phyloP scores from a whole-genome alignment of 1,140 invertebrate species.

The Drosophila biarmipes region DNA sequence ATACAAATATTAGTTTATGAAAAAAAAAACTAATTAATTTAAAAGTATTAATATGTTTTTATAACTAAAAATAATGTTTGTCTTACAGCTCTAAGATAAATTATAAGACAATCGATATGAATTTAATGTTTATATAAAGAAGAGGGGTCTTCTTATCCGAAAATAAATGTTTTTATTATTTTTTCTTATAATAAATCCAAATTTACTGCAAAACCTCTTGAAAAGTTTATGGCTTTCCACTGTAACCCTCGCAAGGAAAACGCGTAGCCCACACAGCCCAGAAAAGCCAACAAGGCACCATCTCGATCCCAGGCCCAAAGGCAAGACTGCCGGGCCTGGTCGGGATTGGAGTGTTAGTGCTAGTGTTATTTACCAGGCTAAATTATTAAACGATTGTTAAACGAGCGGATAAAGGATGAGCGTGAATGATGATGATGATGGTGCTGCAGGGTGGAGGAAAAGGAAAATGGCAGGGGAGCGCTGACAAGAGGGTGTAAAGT shows the following conservation, averaged over 20 bases:
- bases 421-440: constrained; percentile 78
- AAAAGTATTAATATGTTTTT: too few species aligned
- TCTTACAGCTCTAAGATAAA: too few species aligned
- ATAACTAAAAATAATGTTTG: too few species aligned
- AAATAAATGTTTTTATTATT: too few species aligned
- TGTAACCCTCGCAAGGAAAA: constrained; percentile 35
- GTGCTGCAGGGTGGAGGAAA: constrained; percentile 36
- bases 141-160: too few species aligned
- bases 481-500: constrained; percentile 23
- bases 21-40: too few species aligned
- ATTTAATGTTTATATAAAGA: too few species aligned
- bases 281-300: constrained; percentile 16
- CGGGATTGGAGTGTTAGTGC: constrained; percentile 58
- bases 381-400: constrained; percentile 84
- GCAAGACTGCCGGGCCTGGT: constrained; percentile 18
- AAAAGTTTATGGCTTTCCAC: constrained; percentile 19
- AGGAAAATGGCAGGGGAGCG: constrained; percentile 10
- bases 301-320: constrained; percentile 22
- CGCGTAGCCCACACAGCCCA: constrained; percentile 22
- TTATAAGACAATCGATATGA: too few species aligned
- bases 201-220: background rate
- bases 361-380: constrained; percentile 83
- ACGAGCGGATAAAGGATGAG: constrained; percentile 83
- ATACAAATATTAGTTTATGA: too few species aligned
- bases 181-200: background rate